Conservation (phyloP, 2,888 invertebrate species). For the Andrena fulva region DNA sequence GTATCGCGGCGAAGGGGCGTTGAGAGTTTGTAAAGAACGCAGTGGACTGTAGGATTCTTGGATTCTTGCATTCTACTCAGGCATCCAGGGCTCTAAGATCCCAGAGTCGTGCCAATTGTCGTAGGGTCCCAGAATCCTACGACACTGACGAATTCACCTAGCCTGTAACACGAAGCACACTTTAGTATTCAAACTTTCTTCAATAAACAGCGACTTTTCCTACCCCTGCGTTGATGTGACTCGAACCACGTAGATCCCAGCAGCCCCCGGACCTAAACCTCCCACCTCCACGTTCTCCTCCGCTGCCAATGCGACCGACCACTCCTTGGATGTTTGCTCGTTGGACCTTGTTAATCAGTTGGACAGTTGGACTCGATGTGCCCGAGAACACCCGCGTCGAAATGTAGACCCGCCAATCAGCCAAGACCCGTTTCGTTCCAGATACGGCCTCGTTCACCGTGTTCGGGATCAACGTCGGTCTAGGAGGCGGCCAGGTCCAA, state of each 20-base stretch:
- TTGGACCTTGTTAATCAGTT: neutral
- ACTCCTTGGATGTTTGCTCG: neutral
- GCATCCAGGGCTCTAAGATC: neutral
- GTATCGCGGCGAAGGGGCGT: too few species aligned
- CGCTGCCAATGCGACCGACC: neutral
- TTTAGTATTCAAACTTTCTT: conserved; percentile 5
- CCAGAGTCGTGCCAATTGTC: neutral
- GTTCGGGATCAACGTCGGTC: conserved; percentile 50
- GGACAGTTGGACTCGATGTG: conserved; percentile 24
- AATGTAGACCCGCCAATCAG: conserved; percentile 34
- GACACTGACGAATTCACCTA: too few species aligned
- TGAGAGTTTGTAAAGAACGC: too few species aligned
- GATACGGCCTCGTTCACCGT: conserved; percentile 45
- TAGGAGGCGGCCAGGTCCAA: conserved; percentile 24
- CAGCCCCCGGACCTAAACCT: too few species aligned
- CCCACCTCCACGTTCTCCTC: neutral
- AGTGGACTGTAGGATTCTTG: too few species aligned
- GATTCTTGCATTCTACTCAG: neutral
- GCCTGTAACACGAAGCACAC: conserved; percentile 5
- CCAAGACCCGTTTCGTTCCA: conserved; percentile 53
- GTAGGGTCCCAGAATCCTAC: neutral
- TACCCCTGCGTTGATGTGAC: neutral
- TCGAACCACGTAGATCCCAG: neutral
- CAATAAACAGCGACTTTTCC: conserved; percentile 7
- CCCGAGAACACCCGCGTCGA: neutral